phyloP scores from a whole-genome alignment of 2,888 invertebrate species.

The Xestia sexstrigata region DNA sequence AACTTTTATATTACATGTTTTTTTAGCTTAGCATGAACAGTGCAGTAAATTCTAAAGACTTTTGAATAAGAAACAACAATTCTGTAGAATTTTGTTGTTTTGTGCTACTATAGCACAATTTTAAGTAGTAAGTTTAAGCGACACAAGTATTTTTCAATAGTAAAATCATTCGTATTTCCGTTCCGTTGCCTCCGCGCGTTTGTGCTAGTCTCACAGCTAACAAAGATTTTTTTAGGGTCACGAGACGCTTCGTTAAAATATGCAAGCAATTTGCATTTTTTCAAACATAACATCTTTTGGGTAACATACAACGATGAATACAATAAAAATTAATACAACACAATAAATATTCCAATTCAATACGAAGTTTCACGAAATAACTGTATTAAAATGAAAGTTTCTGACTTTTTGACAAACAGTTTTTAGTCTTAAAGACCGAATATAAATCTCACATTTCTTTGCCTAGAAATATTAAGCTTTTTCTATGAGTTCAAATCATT shows the following conservation, averaged over 20 bases:
- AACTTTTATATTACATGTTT: background rate
- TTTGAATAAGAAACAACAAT: background rate
- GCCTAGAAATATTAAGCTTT: background rate
- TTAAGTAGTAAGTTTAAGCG: background rate
- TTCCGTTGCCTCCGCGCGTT: background rate
- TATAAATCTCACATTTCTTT: background rate
- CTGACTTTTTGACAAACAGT: background rate
- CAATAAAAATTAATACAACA: slow-evolving; percentile 39
- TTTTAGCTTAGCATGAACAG: background rate
- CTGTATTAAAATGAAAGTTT: slow-evolving; percentile 13
- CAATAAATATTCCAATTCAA: slow-evolving; percentile 36
- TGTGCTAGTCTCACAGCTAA: background rate
- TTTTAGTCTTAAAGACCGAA: background rate
- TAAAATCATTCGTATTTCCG: background rate
- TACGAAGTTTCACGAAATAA: slow-evolving; percentile 18
- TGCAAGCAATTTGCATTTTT: slow-evolving; percentile 31
- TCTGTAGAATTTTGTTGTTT: no score
- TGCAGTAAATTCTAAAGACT: background rate
- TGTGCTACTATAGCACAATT: no score
- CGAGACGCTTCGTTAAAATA: background rate
- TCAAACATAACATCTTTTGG: slow-evolving; percentile 16
- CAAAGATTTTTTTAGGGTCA: background rate
- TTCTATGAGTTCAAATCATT: background rate
- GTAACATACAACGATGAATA: slow-evolving; percentile 34
- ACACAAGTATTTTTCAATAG: background rate